Evolutionary conservation across 2,888 invertebrate genomes (phyloP).

Genomic region (Pseudoips prasinana): DNA sequence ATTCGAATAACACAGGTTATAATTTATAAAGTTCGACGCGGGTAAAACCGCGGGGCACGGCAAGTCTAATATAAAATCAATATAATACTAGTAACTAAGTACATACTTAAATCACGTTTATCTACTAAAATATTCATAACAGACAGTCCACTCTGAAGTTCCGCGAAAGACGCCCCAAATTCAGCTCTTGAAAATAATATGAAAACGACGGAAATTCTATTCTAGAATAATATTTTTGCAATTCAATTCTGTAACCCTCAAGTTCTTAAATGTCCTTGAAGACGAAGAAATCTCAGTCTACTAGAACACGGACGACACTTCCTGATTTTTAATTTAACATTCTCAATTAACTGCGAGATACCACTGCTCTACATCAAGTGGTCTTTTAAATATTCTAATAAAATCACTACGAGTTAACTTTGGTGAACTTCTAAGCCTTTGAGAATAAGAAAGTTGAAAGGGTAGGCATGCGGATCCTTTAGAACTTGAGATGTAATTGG

Average conservation of each 20-base stretch:
- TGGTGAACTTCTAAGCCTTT: conserved; percentile 33
- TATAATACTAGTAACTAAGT: too few relatives aligned
- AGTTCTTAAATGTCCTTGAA: conserved; percentile 26
- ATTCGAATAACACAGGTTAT: too few relatives aligned
- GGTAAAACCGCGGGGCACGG: too few relatives aligned
- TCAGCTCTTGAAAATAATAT: conserved; percentile 12
- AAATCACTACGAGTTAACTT: conserved; percentile 39
- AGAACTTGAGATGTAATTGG: conserved; percentile 38
- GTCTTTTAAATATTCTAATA: conserved; percentile 40
- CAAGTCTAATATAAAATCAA: too few relatives aligned
- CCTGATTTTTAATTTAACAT: conserved; percentile 14
- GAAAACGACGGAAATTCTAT: conserved; percentile 16
- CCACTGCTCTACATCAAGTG: conserved; percentile 21
- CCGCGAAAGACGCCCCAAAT: conserved; percentile 11
- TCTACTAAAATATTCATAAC: too few relatives aligned
- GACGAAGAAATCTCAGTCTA: conserved; percentile 21
- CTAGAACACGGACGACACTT: conserved; percentile 20
- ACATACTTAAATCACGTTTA: too few relatives aligned
- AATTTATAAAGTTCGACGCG: too few relatives aligned
- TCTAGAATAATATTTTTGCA: conserved; percentile 17
- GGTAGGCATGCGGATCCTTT: conserved; percentile 27
- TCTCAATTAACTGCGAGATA: conserved; percentile 10
- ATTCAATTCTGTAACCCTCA: conserved; percentile 30
- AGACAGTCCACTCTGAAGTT: too few relatives aligned
- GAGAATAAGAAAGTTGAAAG: conserved; percentile 35